A percentile compares a stretch with the other conserved stretches of the same genome.
These are phyloP conservation scores for Nysson spinosus DNA, from an alignment of 2,888 invertebrate species.

Conservation along the genomic window DNA sequence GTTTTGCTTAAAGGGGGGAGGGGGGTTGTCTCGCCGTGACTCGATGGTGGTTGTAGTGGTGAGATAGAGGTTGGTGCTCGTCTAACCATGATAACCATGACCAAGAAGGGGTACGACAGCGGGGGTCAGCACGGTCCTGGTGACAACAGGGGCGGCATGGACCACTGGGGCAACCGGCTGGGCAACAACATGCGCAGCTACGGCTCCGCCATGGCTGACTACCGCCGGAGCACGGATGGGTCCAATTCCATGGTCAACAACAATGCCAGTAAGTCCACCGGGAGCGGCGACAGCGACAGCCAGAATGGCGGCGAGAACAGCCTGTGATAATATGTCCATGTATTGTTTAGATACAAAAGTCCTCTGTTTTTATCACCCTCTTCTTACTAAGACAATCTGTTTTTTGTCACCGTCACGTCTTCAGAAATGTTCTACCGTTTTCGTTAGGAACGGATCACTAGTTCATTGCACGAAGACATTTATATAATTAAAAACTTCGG, in stretches of 20 bases:
- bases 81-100: constrained; percentile 59
- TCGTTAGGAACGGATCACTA: too few species aligned
- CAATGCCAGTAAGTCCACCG: constrained; percentile 78
- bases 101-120: constrained; percentile 57
- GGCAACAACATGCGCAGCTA: constrained; percentile 70
- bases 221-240: constrained; percentile 71
- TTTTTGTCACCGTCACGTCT: too few species aligned
- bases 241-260: constrained; percentile 67
- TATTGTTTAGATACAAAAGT: too few species aligned
- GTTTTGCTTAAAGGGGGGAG: constrained; percentile 30
- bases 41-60: constrained; percentile 46
- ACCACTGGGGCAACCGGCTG: constrained; percentile 75
- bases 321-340: constrained; percentile 59
- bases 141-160: constrained; percentile 72
- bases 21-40: constrained; percentile 54
- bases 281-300: constrained; percentile 78
- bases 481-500: too few species aligned
- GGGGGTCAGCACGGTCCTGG: constrained; percentile 67
- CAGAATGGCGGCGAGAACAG: constrained; percentile 73
- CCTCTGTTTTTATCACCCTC: too few species aligned
- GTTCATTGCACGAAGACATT: too few species aligned
- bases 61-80: constrained; percentile 36
- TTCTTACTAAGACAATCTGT: too few species aligned
- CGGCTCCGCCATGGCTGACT: constrained; percentile 63
- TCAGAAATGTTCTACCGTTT: too few species aligned